phyloP scores from a whole-genome alignment of 2,113 vertebrate genomes.

The Neogale vison region DNA sequence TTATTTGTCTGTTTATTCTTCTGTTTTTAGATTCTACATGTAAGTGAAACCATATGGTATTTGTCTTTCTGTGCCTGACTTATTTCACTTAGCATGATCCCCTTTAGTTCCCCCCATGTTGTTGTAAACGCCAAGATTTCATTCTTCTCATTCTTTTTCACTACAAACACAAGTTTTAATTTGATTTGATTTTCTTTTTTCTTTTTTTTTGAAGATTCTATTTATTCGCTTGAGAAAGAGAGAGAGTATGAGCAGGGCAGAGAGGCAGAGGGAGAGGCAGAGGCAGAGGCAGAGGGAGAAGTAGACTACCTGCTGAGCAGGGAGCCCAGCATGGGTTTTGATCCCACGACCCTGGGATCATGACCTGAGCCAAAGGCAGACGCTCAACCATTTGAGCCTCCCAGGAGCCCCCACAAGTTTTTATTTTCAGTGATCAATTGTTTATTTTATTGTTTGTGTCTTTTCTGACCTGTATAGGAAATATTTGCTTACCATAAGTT shows the following conservation, averaged over 20 bases:
- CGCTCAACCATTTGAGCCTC: background rate
- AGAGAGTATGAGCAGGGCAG: background rate
- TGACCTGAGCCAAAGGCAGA: background rate
- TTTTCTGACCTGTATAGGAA: background rate
- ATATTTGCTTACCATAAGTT: background rate
- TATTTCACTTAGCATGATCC: background rate
- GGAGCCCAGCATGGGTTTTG: background rate
- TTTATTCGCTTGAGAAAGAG: background rate
- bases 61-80: background rate
- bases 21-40: background rate
- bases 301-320: background rate
- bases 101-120: background rate
- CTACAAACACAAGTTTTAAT: background rate
- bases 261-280: too few relatives aligned
- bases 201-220: background rate
- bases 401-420: background rate
- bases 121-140: background rate
- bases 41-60: background rate
- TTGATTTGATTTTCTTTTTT: background rate
- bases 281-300: background rate
- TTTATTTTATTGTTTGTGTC: background rate
- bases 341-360: background rate
- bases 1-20: background rate
- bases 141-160: background rate
- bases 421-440: background rate